These are phyloP conservation scores for Drosophila fulvimacula DNA, from an alignment of 2,888 invertebrate species.

Conservation along the genomic window DNA sequence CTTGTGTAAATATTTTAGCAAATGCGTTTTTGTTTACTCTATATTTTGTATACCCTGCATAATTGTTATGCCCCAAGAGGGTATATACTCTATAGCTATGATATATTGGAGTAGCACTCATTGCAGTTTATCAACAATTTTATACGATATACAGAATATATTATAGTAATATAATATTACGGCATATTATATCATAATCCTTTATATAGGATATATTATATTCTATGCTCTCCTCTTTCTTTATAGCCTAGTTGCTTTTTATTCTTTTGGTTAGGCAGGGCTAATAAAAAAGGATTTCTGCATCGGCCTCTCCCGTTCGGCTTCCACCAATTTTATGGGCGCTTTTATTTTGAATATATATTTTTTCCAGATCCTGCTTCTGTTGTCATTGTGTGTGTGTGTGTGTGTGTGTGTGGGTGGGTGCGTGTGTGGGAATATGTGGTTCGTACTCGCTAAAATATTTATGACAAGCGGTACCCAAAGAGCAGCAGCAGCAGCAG, in stretches of 20 bases:
- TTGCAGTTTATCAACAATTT: not conserved
- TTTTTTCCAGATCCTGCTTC: conserved; percentile 39
- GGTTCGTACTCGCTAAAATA: conserved; percentile 66
- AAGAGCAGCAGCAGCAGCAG: conserved; percentile 7
- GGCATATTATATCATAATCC: not conserved
- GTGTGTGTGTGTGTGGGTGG: conserved; percentile 6
- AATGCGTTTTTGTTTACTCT: conserved; percentile 72
- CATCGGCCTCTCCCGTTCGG: conserved; percentile 50
- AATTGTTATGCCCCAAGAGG: not conserved
- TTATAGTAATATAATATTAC: too few relatives aligned
- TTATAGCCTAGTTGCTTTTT: conserved; percentile 27
- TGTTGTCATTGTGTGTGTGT: conserved; percentile 8
- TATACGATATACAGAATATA: not conserved
- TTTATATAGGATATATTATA: conserved; percentile 1
- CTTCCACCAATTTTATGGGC: conserved; percentile 73
- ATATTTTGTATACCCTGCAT: conserved; percentile 10
- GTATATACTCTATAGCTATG: not conserved
- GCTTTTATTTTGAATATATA: conserved; percentile 59
- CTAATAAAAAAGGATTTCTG: conserved; percentile 76
- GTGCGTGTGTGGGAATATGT: conserved; percentile 24
- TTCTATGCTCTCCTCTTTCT: not conserved
- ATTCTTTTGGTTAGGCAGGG: conserved; percentile 43
- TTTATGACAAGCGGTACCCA: conserved; percentile 71
- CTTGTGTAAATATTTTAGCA: conserved; percentile 71
- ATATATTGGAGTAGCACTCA: too few relatives aligned